Evolutionary conservation across 2,797 vertebrate species (phyloP).

Genomic region (Streptopelia turtur): DNA sequence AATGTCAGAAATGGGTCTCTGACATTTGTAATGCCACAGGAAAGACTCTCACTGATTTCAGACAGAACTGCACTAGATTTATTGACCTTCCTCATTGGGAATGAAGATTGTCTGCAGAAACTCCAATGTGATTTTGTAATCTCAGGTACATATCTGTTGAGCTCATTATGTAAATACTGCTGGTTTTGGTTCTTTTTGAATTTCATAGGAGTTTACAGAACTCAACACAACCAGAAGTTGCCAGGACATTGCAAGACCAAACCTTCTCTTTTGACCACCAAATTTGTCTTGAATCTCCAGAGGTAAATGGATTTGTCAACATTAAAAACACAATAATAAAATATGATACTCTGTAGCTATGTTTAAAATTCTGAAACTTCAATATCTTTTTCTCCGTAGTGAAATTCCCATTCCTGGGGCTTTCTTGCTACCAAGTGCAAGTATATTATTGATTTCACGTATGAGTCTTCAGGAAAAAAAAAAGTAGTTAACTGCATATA

Average conservation of each 20-base stretch:
- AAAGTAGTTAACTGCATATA: not conserved
- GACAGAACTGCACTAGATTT: not conserved
- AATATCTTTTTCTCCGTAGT: not conserved
- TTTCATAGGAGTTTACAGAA: not conserved
- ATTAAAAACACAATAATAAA: not conserved
- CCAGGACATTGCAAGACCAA: not conserved
- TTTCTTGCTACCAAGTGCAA: not conserved
- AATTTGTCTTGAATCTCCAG: not conserved
- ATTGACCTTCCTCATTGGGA: slow-evolving; percentile 30
- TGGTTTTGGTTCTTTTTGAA: not conserved
- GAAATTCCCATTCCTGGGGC: not conserved
- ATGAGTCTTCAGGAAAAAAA: not conserved
- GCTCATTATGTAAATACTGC: not conserved
- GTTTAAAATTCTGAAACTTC: not conserved
- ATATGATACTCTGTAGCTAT: not conserved
- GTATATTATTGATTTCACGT: not conserved
- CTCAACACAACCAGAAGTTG: not conserved
- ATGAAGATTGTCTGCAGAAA: slow-evolving; percentile 22
- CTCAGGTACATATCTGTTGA: not conserved
- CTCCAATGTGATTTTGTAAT: not conserved
- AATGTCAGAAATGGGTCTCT: slow-evolving; percentile 37
- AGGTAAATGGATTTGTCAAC: not conserved
- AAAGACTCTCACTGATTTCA: slow-evolving; percentile 13
- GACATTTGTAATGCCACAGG: slow-evolving; percentile 37
- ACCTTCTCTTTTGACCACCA: not conserved